Evolutionary conservation across 2,113 vertebrate genomes (phyloP).

Genomic region (Cathartes aura): DNA sequence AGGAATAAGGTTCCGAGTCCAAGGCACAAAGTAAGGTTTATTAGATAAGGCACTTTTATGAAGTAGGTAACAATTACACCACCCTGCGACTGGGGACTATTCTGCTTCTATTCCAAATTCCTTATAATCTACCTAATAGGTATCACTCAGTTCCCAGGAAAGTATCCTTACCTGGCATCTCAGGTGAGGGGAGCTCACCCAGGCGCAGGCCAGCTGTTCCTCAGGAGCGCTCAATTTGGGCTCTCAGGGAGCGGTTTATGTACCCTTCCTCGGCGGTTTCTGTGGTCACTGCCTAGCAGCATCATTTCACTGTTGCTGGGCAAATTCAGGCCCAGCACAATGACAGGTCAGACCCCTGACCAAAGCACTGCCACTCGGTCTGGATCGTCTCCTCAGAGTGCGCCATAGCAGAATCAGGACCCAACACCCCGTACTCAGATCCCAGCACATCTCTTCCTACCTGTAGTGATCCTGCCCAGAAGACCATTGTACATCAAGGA

Average conservation of each 20-base stretch:
- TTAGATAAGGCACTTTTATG: not conserved
- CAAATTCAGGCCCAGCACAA: not conserved
- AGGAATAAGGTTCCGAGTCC: not conserved
- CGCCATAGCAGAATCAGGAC: too few relatives aligned
- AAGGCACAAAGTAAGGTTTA: not conserved
- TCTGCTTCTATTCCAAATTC: not conserved
- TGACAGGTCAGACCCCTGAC: too few relatives aligned
- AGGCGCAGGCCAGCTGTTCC: fast-evolving
- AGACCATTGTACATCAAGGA: too few relatives aligned
- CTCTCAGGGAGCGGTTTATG: not conserved
- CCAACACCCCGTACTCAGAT: too few relatives aligned
- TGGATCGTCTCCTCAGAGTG: too few relatives aligned
- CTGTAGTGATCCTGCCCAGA: too few relatives aligned
- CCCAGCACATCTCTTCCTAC: too few relatives aligned
- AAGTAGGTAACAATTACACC: not conserved
- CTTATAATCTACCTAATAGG: not conserved
- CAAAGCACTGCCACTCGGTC: too few relatives aligned
- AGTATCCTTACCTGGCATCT: not conserved
- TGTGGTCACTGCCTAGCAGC: fast-evolving
- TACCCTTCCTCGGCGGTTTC: not conserved
- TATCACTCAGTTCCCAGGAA: not conserved
- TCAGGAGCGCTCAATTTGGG: not conserved
- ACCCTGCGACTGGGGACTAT: not conserved
- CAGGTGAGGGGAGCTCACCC: not conserved
- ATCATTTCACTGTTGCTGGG: too few relatives aligned